These are phyloP conservation scores for Scotopteryx bipunctaria DNA, from an alignment of 2,888 invertebrate species.

Conservation along the genomic window DNA sequence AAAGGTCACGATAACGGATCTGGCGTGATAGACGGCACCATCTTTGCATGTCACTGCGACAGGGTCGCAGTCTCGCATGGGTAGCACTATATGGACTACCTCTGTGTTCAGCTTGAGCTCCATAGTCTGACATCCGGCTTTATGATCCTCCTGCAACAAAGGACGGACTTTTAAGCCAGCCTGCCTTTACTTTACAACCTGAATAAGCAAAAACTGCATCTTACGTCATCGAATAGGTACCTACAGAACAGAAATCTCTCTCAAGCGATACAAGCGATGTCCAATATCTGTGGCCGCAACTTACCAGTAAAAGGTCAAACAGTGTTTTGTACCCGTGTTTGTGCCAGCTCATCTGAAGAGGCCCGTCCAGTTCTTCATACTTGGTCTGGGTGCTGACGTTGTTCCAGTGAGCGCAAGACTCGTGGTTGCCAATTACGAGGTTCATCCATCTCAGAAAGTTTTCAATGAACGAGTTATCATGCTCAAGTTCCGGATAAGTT, in stretches of 20 bases:
- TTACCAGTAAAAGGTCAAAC: constrained; percentile 25
- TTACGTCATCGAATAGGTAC: too few species aligned
- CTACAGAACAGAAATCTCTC: too few species aligned
- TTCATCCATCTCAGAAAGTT: constrained; percentile 52
- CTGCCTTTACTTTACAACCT: not conserved
- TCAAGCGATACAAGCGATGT: too few species aligned
- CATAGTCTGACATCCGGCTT: not conserved
- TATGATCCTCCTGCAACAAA: constrained; percentile 3
- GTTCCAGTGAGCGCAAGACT: constrained; percentile 56
- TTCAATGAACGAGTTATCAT: constrained; percentile 47
- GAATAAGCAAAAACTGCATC: too few species aligned
- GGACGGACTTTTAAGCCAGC: not conserved
- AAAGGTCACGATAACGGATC: constrained; percentile 7
- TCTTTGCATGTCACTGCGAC: constrained; percentile 14
- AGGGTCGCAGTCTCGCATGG: not conserved
- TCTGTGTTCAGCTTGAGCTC: constrained; percentile 9
- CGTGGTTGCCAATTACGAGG: constrained; percentile 50
- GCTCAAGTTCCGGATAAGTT: constrained; percentile 39
- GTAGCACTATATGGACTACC: constrained; percentile 12
- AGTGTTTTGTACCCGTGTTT: constrained; percentile 49
- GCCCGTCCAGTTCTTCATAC: constrained; percentile 49
- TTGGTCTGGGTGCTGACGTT: constrained; percentile 50
- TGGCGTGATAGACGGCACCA: not conserved
- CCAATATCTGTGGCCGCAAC: too few species aligned
- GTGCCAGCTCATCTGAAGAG: constrained; percentile 58